These are phyloP conservation scores for Pseudobourletiella spinata DNA, from an alignment of 1,140 invertebrate genomes.

Conservation along the genomic window DNA sequence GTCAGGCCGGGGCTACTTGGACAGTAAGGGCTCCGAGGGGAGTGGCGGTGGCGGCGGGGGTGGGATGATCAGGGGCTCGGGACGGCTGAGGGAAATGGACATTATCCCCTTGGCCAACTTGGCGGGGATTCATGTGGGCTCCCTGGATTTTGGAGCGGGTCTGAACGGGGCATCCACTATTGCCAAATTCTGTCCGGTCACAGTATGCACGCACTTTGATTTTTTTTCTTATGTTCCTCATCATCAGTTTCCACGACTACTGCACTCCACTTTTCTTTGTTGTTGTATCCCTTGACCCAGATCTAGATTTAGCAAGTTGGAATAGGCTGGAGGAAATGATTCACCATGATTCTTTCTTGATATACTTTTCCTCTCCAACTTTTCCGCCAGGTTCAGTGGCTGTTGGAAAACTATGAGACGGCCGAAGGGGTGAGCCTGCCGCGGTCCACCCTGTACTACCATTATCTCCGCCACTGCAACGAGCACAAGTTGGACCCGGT, in stretches of 20 bases:
- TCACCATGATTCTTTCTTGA: no score
- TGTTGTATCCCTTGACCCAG: no score
- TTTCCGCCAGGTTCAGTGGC: slow-evolving; percentile 76
- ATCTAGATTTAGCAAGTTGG: no score
- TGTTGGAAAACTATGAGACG: slow-evolving; percentile 96
- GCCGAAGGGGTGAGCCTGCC: slow-evolving; percentile 95
- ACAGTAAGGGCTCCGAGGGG: no score
- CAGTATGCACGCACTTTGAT: not conserved
- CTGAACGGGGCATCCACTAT: not conserved
- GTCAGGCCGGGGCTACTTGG: no score
- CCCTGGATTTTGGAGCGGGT: not conserved
- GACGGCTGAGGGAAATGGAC: not conserved
- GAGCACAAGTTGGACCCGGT: slow-evolving; percentile 94
- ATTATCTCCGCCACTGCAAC: slow-evolving; percentile 90
- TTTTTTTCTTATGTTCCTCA: not conserved
- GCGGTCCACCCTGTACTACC: slow-evolving; percentile 89
- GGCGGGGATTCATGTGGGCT: not conserved
- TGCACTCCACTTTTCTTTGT: not conserved
- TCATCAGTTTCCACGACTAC: not conserved
- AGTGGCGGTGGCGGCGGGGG: no score
- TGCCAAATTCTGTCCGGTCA: slow-evolving; percentile 2
- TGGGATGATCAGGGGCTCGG: no score
- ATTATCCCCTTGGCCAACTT: not conserved
- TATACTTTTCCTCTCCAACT: no score
- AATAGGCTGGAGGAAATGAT: no score